A percentile compares a stretch with the other conserved stretches of the same genome.
Evolutionary conservation across 2,113 vertebrate genomes (phyloP).

Genomic region (Pantherophis guttatus): DNA sequence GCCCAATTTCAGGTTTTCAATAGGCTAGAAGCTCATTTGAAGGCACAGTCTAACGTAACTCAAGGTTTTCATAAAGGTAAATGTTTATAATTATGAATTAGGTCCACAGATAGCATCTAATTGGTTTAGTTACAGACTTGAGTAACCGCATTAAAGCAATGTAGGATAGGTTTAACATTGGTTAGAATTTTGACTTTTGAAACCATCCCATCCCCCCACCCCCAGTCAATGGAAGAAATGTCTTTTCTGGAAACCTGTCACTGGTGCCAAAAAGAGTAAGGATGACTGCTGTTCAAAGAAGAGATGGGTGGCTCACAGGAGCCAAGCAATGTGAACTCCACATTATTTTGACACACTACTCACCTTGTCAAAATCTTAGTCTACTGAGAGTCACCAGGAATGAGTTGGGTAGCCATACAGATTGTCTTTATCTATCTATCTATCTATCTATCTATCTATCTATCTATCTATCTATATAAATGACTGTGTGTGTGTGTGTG

Average conservation of each 20-base stretch:
- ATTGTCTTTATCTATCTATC: too few relatives aligned
- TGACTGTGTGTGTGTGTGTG: too few relatives aligned
- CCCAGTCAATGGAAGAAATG: neutral
- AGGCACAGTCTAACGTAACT: neutral
- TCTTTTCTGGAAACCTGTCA: neutral
- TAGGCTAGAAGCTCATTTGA: neutral
- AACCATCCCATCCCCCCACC: too few relatives aligned
- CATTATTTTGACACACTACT: neutral
- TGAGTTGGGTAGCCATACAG: too few relatives aligned
- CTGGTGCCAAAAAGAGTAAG: neutral
- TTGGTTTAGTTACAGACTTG: neutral
- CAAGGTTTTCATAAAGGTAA: neutral
- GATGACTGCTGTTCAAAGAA: neutral
- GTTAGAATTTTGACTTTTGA: neutral
- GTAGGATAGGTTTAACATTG: neutral
- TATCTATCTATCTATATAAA: too few relatives aligned
- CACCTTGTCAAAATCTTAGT: neutral
- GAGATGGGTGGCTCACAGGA: neutral
- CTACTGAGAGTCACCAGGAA: too few relatives aligned
- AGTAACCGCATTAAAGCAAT: neutral
- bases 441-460: too few relatives aligned
- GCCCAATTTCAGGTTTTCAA: neutral
- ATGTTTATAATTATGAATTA: neutral
- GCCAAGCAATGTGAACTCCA: neutral
- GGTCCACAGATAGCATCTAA: neutral